Evolutionary conservation across 2,113 vertebrate genomes (phyloP), one percentile per base, ranked within the genome.

Genomic region (Plotosus lineatus): DNA sequence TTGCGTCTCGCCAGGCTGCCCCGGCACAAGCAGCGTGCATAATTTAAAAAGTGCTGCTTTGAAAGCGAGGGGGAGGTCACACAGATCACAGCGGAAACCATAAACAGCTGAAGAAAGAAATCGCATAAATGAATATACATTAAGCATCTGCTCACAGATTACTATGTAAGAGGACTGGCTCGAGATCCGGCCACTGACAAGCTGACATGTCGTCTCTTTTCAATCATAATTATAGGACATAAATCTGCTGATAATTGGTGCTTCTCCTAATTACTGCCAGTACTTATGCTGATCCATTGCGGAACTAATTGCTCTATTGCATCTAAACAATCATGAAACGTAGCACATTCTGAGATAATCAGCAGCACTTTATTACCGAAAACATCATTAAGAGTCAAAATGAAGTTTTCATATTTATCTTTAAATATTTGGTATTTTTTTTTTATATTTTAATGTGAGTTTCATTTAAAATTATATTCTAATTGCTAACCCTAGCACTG

Each of bases 21-120:
- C 78, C 75, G 65, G 80, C 69, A 71, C 56, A 82, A 85, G 58
- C 65, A 50, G 55, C 50, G 71, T 77, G 83, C 81, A 80, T 85
- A 75, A 88, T 87, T 85, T 80, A 86, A 85, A 87, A 79, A 82
- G 84, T 61, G 36, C 56, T 80, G 61, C 80, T 84, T 83, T 79
- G 81, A 58, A 73, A 73, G 65, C 65, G 65, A 75, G 33, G 63
- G 73, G 63, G 71, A 50, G 81, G 53, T 56, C 55, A 48, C 51
- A 36, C 68, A n/a, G 75, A 77, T 83, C 73, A 73, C 77, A 21
- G 42, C 38, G 6, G 44, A 79, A 61, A 38, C 26, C 55, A 56
- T 76, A 58, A 75, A 68, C 80, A n/a, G 44, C 55, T 36, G 63
- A 63, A 42, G 48, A 17, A 63, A 17, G n/a, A 56, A 73, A 80